A percentile compares a stretch with the other conserved stretches of the same genome.
Conservation (phyloP, 2,888 invertebrate genomes). For the Mantis religiosa region DNA sequence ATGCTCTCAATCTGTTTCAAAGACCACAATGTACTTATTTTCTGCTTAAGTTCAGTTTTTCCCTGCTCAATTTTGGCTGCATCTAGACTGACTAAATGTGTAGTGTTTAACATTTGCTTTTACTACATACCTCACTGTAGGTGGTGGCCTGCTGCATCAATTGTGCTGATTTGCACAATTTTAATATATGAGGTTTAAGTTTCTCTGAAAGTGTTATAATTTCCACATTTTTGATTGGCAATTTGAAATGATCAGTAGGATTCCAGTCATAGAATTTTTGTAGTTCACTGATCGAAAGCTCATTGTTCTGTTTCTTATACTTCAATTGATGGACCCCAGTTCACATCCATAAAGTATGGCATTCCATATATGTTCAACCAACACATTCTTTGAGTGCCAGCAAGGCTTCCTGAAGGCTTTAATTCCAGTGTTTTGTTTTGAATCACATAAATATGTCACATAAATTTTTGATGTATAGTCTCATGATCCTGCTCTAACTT, state of each 20-base stretch:
- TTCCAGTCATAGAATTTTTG: neutral
- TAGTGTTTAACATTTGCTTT: too few species aligned
- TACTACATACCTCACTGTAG: too few species aligned
- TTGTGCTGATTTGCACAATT: neutral
- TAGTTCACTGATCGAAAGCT: neutral
- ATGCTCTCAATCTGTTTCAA: neutral
- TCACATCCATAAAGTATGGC: neutral
- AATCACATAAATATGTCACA: neutral
- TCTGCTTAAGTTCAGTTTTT: neutral
- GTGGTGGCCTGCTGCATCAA: too few species aligned
- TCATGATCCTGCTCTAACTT: neutral
- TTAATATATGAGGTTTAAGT: neutral
- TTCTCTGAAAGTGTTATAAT: neutral
- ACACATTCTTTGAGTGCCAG: neutral
- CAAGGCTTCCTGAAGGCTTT: neutral
- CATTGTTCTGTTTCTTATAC: neutral
- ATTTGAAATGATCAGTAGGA: neutral
- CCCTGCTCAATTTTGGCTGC: neutral
- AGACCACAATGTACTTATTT: neutral
- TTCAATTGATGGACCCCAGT: neutral
- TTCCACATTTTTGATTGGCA: neutral
- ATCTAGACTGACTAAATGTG: too few species aligned
- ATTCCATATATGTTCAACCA: constrained; percentile 1
- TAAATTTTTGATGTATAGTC: neutral
- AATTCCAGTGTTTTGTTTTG: neutral